Evolutionary conservation across 2,797 vertebrate species (phyloP), one percentile per base, ranked within the genome.

Genomic region (Cyclura pinguis): DNA sequence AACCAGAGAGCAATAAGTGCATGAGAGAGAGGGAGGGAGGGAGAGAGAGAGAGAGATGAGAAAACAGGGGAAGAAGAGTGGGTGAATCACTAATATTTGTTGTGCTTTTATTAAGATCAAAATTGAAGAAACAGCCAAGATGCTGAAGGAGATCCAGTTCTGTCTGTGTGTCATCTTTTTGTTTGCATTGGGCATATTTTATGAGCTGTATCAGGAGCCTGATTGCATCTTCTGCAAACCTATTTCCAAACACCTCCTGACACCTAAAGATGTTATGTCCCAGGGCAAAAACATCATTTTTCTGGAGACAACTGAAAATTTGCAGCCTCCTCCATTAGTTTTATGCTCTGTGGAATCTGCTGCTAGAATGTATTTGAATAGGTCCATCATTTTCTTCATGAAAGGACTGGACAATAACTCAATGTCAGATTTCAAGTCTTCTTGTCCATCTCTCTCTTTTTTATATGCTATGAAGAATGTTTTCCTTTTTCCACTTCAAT

Each of bases 261-360:
- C 80, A 1, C 95, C 62, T 0, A 96, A 97, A 90, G 94, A 94
- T 59, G 90, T 97, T 91, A 35, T 98, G 94, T 92, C 83, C 88
- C 89, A 92, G 0, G 95, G 96, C 10, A 96, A 72, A 32, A 93
- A 95, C 90, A 97, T 98, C 16, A 96, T 98, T 87, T 97, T 98
- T 86, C 89, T 98, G 89, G 97, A 98, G 93, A 98, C 96, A 0
- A 97, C 97, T 0, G 96, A 97, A 76, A 96, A 94, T 2, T 72
- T 95, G 73, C 95, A 97, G 85, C 97, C 96, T 0, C 80, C 96
- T 3, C 92, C 96, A 0, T 90, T 98, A 88, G 96, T 97, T 81
- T 96, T 96, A 8, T 98, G 97, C 59, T 97, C 97, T 0, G 95
- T 98, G 88, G 97, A 98, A 76, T 98, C 97, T 2, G 97, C 97